Percentiles rank a stretch among this genome's conserved stretches.
These are phyloP conservation scores for Drosophila ustulata DNA, from an alignment of 2,888 invertebrate species.

Conservation along the genomic window DNA sequence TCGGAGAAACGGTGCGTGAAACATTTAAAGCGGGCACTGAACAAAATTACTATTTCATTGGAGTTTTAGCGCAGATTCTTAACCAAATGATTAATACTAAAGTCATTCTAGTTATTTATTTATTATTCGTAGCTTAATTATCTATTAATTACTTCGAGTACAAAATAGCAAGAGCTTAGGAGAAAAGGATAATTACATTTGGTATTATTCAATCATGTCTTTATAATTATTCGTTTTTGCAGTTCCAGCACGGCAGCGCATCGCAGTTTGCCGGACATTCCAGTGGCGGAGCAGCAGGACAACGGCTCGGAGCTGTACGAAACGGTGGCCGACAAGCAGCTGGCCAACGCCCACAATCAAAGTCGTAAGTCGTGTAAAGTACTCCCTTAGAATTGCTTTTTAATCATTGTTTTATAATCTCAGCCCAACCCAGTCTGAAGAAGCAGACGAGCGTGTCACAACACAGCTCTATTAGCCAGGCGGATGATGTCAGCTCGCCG, in stretches of 20 bases:
- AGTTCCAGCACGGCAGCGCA: conserved; percentile 86
- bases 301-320: conserved; percentile 94
- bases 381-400: not conserved
- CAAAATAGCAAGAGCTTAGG: no score
- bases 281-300: conserved; percentile 90
- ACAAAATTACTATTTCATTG: no score
- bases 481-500: conserved; percentile 87
- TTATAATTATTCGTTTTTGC: conserved; percentile 5
- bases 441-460: conserved; percentile 87
- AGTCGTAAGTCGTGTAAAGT: conserved; percentile 78
- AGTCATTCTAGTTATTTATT: no score
- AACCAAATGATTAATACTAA: no score
- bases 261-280: conserved; percentile 94
- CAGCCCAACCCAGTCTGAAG: conserved; percentile 83
- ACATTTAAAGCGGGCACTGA: no score
- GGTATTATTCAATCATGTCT: no score
- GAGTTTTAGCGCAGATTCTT: no score
- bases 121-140: no score
- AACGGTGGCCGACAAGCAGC: conserved; percentile 89
- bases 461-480: conserved; percentile 87
- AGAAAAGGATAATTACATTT: no score
- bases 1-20: conserved; percentile 82
- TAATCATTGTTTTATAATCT: not conserved
- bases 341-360: conserved; percentile 80
- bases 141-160: no score